These are phyloP conservation scores for Oophaga pumilio DNA, from an alignment of 2,113 vertebrate species.

Conservation along the genomic window DNA sequence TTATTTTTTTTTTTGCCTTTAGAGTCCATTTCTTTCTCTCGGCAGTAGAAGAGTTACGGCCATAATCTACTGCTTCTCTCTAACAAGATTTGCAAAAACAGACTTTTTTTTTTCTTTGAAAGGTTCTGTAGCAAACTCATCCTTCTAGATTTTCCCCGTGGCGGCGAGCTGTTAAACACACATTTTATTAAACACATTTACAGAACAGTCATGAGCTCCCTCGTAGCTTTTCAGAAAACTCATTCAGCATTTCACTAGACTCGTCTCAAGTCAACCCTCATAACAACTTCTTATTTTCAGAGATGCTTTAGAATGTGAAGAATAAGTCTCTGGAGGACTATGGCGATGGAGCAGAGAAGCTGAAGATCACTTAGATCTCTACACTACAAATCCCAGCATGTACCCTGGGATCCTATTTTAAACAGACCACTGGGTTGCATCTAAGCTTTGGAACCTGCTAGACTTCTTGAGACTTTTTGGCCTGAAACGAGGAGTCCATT, in stretches of 20 bases:
- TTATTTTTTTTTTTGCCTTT: neutral
- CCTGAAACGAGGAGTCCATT: neutral
- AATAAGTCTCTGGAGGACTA: slow-evolving; percentile 38
- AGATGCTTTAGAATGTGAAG: slow-evolving; percentile 36
- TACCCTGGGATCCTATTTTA: neutral
- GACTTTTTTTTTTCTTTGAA: slow-evolving; percentile 26
- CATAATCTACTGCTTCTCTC: neutral
- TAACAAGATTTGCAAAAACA: slow-evolving; percentile 30
- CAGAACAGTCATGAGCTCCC: slow-evolving; percentile 32
- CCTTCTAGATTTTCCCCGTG: slow-evolving; percentile 24
- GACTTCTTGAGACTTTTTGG: too few relatives aligned
- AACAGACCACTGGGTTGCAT: neutral
- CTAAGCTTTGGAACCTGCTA: neutral
- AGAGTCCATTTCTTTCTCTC: neutral
- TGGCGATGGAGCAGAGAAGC: neutral
- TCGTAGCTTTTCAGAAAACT: slow-evolving; percentile 55
- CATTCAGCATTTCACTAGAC: slow-evolving; percentile 58
- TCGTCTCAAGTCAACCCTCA: slow-evolving; percentile 41
- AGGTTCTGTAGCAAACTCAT: slow-evolving; percentile 28
- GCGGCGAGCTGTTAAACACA: slow-evolving; percentile 49
- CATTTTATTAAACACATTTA: slow-evolving; percentile 45
- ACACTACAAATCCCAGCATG: slow-evolving; percentile 8
- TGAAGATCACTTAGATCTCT: neutral
- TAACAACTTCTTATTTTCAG: slow-evolving; percentile 43
- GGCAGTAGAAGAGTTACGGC: neutral